Evolutionary conservation across 2,113 vertebrate genomes (phyloP).

Genomic region (Xiphias gladius): DNA sequence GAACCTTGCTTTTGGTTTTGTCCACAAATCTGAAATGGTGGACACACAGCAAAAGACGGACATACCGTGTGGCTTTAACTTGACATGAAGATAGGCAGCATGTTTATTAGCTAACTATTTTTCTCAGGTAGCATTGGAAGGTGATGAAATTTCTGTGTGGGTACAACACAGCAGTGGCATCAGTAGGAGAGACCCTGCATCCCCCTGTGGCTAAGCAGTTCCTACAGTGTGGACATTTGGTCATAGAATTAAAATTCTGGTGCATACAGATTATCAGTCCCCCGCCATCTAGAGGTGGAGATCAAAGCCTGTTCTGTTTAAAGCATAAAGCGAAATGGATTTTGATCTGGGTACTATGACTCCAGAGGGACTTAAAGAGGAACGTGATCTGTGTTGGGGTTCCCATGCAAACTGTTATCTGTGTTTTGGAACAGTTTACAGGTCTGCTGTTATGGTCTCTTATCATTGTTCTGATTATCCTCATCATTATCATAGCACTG

Average conservation of each 20-base stretch:
- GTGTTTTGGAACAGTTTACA: not conserved
- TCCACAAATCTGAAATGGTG: not conserved
- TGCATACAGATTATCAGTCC: constrained; percentile 31
- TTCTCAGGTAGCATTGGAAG: not conserved
- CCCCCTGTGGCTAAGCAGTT: not conserved
- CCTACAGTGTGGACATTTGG: constrained; percentile 42
- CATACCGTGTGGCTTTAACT: not conserved
- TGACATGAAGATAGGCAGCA: not conserved
- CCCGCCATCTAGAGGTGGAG: not conserved
- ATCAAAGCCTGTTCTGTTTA: constrained; percentile 29
- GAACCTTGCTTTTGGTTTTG: not conserved
- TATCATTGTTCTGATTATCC: not conserved
- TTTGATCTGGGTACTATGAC: not conserved
- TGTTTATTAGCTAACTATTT: not conserved
- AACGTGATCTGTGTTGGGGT: not conserved
- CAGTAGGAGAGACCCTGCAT: not conserved
- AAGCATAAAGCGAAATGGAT: constrained; percentile 16
- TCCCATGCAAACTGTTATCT: not conserved
- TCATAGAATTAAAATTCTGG: constrained; percentile 30
- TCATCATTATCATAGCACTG: not conserved
- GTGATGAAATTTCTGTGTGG: not conserved
- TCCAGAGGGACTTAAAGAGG: not conserved
- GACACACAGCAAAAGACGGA: not conserved
- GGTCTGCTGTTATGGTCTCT: not conserved
- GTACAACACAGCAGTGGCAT: not conserved